Evolutionary conservation across 1,140 invertebrate genomes (phyloP).

Genomic region (Drosophila gunungcola): DNA sequence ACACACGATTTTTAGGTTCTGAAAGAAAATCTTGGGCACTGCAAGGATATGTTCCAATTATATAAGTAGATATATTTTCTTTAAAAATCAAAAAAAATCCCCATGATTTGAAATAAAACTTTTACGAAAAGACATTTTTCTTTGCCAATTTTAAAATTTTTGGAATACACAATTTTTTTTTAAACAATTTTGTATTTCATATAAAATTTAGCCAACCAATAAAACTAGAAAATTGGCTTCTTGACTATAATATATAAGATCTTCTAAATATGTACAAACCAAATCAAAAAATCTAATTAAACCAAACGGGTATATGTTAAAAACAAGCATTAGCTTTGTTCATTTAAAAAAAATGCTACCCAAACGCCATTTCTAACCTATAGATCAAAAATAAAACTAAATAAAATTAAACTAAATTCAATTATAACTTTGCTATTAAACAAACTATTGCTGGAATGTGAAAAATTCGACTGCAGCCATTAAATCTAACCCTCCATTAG

Average conservation of each 20-base stretch:
- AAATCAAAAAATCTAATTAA: neutral
- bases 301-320: neutral
- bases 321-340: no score
- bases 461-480: neutral
- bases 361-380: neutral
- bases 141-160: neutral
- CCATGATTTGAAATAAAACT: no score
- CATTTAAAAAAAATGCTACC: neutral
- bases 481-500: constrained; percentile 1
- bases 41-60: no score
- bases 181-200: neutral
- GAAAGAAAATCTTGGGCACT: no score
- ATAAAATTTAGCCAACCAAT: no score
- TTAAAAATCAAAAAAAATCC: no score
- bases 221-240: no score
- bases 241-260: no score
- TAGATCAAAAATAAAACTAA: neutral
- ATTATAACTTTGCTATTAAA: neutral
- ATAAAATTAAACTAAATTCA: neutral
- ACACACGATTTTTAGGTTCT: neutral
- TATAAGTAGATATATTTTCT: no score
- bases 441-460: neutral
- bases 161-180: neutral
- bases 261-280: no score
- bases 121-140: no score